Evolutionary conservation across 1,140 invertebrate species (phyloP).

Genomic region (Latrodectus geometricus): DNA sequence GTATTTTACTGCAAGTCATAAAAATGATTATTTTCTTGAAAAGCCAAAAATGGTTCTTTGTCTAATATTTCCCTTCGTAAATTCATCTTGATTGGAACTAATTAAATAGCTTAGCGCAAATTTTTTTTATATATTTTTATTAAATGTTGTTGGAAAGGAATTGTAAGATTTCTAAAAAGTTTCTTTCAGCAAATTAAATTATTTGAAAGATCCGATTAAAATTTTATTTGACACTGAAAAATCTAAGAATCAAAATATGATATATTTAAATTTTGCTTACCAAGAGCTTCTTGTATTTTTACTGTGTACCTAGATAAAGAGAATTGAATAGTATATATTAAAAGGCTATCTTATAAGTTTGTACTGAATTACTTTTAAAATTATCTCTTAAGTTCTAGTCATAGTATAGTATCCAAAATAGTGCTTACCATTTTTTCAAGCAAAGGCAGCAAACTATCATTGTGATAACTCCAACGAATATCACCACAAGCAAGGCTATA

Average conservation of each 20-base stretch:
- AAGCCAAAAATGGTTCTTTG: too few species aligned
- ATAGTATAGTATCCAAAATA: neutral
- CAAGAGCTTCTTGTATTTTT: conserved; percentile 54
- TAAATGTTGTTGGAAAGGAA: too few species aligned
- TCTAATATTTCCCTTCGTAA: too few species aligned
- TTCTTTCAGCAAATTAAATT: neutral
- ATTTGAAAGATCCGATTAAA: neutral
- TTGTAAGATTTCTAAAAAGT: neutral
- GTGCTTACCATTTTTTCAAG: conserved; percentile 81
- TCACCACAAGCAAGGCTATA: conserved; percentile 85
- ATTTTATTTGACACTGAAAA: neutral
- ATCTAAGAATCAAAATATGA: neutral
- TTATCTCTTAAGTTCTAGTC: neutral
- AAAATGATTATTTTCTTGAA: too few species aligned
- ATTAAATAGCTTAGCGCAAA: too few species aligned
- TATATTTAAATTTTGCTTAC: conserved; percentile 34
- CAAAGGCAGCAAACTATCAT: conserved; percentile 90
- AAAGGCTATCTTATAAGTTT: neutral
- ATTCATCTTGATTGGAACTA: too few species aligned
- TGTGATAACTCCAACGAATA: conserved; percentile 87
- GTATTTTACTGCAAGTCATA: too few species aligned
- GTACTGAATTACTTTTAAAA: neutral
- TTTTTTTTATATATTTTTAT: too few species aligned
- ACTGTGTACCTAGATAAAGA: conserved; percentile 47
- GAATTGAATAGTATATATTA: neutral